These are phyloP conservation scores for Solea solea DNA, from an alignment of 2,113 vertebrate species.

Conservation along the genomic window DNA sequence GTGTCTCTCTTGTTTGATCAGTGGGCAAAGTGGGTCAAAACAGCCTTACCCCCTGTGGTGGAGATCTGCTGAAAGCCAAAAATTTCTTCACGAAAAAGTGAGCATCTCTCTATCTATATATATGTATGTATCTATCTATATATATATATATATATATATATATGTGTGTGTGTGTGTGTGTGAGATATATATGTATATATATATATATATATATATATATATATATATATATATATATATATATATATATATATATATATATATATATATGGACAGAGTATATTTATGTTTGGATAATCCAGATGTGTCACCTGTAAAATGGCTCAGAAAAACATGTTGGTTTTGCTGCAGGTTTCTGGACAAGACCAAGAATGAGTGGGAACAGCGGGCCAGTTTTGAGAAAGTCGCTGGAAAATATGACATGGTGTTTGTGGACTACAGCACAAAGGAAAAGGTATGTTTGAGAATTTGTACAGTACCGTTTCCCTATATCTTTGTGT, in stretches of 20 bases:
- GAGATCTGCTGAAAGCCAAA: constrained; percentile 87
- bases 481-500: neutral
- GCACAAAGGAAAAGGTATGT: constrained; percentile 60
- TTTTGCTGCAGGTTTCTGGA: constrained; percentile 85
- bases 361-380: constrained; percentile 92
- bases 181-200: no score
- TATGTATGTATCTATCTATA: no score
- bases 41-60: constrained; percentile 80
- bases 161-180: no score
- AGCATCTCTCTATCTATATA: constrained; percentile 1
- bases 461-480: neutral
- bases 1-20: constrained; percentile 57
- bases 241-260: neutral
- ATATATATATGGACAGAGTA: neutral
- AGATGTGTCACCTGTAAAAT: rapidly evolving
- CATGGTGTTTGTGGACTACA: constrained; percentile 88
- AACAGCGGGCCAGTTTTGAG: constrained; percentile 79
- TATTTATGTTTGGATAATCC: neutral
- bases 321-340: neutral
- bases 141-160: neutral
- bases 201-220: neutral
- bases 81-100: constrained; percentile 89
- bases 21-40: constrained; percentile 90
- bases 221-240: no score
- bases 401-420: constrained; percentile 91